Evolutionary conservation across 1,140 invertebrate genomes (phyloP), one percentile per base, ranked within the genome.

Genomic region (honey bee (Apis mellifera)): DNA sequence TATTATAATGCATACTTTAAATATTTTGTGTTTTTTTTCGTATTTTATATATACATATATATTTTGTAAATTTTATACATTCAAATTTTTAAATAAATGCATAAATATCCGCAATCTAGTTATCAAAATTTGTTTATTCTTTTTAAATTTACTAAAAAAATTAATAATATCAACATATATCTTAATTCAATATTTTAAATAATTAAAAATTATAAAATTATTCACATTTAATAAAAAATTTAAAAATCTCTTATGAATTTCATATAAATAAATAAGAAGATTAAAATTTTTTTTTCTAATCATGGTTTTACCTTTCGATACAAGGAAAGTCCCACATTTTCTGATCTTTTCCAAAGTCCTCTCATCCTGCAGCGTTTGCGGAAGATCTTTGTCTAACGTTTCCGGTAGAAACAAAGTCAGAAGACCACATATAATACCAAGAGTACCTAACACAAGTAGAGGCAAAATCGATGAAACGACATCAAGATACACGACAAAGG

Each of bases 241-340:
- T 17, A 17, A 55, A 17, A 55, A 17, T 55, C 54, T 55, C 68
- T 42, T 19, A 17, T 15, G 15, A 32, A 17, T n/a, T 26, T 54
- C 21, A 7, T 23, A 48, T 1, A n/a, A n/a, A 48, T 48, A 62
- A 59, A 9, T 26, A 68, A 68, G 11, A 13, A 68, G 21, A n/a
- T n/a, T 9, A 9, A 50, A 68, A n/a, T 1, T n/a, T 68, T 2
- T n/a, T n/a, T 9, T 42, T 42, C 5, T 66, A 23, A 11, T 13
- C 1, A 42, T 50, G 42, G n/a, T 91, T 92, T 93, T 91, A 96
- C 95, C 95, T 95, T 75, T 94, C 94, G 79, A 96, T 94, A 88
- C 97, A 97, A n/a, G 97, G 97, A 84, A 96, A 95, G 82, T 97
- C 96, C 95, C 96, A 97, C 83, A 97, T 96, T 86, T 95, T 95